phyloP scores from a whole-genome alignment of 2,113 vertebrate genomes.

The Saiga tatarica region DNA sequence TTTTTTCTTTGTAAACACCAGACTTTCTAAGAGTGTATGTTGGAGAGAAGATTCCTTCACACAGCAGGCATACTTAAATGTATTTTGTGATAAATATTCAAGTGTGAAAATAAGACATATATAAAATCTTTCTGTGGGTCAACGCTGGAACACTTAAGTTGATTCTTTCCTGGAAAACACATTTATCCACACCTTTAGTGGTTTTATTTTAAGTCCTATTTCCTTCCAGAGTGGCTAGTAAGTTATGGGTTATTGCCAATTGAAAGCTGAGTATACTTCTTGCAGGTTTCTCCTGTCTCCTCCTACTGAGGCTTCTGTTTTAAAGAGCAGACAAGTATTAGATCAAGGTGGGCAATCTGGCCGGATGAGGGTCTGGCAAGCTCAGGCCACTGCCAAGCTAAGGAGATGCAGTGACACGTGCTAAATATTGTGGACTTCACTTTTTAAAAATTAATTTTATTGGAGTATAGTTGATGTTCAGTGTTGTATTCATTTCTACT shows the following conservation, averaged over 20 bases:
- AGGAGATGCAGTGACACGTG: neutral
- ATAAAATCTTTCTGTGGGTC: neutral
- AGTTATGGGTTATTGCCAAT: neutral
- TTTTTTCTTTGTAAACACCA: constrained; percentile 4
- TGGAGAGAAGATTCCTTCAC: neutral
- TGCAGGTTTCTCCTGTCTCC: neutral
- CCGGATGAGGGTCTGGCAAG: neutral
- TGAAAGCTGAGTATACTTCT: neutral
- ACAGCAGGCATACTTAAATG: neutral
- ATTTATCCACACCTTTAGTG: constrained; percentile 16
- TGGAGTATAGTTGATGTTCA: neutral
- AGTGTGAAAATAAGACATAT: constrained; percentile 15
- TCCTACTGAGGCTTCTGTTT: neutral
- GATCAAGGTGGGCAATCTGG: neutral
- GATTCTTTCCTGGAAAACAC: constrained; percentile 49
- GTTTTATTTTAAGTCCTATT: constrained; percentile 28
- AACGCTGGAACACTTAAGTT: neutral
- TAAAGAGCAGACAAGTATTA: neutral
- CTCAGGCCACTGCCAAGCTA: neutral
- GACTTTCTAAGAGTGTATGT: neutral
- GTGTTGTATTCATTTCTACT: neutral
- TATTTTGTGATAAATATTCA: constrained; percentile 46
- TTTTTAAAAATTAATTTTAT: neutral
- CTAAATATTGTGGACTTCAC: neutral
- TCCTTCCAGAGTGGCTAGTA: constrained; percentile 37